Base-by-base conservation (phyloP, 2,113 vertebrate species). In the Otocyon megalotis region DNA sequence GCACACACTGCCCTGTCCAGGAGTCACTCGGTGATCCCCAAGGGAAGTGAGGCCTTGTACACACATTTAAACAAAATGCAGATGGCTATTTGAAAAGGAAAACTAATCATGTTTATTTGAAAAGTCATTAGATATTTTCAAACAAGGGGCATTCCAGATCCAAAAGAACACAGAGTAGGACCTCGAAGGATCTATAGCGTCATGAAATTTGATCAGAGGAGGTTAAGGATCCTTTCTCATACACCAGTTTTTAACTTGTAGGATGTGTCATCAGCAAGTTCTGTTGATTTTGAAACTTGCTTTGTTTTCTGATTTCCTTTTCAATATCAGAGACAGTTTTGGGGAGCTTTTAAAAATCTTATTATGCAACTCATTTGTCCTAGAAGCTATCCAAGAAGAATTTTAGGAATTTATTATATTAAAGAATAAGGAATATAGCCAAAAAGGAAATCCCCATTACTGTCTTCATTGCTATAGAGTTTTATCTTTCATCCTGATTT, bases 401-500 rank as follows among this genome's bases (percentile, higher is more conserved):
- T 72, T 93, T 85, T 71, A 54, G 53, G 28, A 35, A 19, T 67
- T 43, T 63, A 15, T 71, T 79, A 58, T 48, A 12, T n/a, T 69
- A 60, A 79, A 77, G 87, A 77, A 43, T 69, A 84, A 89, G 60
- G 14, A 76, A 63, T 43, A 28, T 32, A 43, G 20, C 53, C 67
- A 20, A 30, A 54, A 35, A 16, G 4, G 22, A 74, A 58, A 69
- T 81, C 17, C 28, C 14, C 74, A 14, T 76, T 80, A 81, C 15
- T 76, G 56, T 65, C 37, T 32, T 79, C 12, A 32, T 37, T 65
- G 8, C 37, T n/a, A n/a, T 16, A 19, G 1, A n/a, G 28, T 53
- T 84, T 69, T 96, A 54, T 62, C 56, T 88, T 93, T 89, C 79
- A 58, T 58, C 85, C 8, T 60, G 32, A 60, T 54, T 79, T 89